A percentile compares a stretch with the other conserved stretches of the same genome.
phyloP scores from a whole-genome alignment of 2,113 vertebrate genomes.

The Neogobius melanostomus region DNA sequence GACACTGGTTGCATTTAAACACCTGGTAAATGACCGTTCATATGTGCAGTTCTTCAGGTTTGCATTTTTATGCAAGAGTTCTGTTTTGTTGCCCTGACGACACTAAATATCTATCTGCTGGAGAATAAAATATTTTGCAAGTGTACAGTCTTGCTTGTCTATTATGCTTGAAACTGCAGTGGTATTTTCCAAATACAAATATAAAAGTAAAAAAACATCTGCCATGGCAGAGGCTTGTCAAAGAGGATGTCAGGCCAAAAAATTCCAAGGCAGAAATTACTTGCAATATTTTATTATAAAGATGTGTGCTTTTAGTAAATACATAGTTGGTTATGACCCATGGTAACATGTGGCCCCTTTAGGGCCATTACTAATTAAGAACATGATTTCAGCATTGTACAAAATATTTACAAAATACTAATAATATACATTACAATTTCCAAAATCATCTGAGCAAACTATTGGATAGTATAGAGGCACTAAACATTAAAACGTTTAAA shows the following conservation, averaged over 20 bases:
- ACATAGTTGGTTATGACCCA: conserved; percentile 50
- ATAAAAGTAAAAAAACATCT: no score
- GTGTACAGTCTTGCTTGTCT: conserved; percentile 13
- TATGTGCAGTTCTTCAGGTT: conserved; percentile 42
- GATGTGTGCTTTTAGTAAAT: conserved; percentile 47
- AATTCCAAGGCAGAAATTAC: neutral
- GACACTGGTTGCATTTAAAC: conserved; percentile 40
- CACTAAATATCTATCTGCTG: conserved; percentile 15
- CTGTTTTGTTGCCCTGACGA: conserved; percentile 27
- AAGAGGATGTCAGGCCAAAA: neutral
- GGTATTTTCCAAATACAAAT: neutral
- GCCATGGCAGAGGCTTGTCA: no score
- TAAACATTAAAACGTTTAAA: conserved; percentile 12
- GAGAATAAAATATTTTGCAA: conserved; percentile 64
- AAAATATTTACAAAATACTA: conserved; percentile 79
- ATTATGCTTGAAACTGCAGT: no score
- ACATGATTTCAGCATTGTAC: conserved; percentile 66
- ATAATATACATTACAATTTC: conserved; percentile 72
- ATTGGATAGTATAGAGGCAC: conserved; percentile 22
- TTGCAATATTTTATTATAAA: conserved; percentile 59
- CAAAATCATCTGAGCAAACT: conserved; percentile 60
- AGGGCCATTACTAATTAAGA: conserved; percentile 38
- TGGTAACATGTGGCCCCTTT: conserved; percentile 30
- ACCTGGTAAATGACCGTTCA: conserved; percentile 14
- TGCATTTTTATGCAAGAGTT: conserved; percentile 38